These are phyloP conservation scores for Cyprinodon variegatus DNA, from an alignment of 2,113 vertebrate genomes.

Conservation along the genomic window DNA sequence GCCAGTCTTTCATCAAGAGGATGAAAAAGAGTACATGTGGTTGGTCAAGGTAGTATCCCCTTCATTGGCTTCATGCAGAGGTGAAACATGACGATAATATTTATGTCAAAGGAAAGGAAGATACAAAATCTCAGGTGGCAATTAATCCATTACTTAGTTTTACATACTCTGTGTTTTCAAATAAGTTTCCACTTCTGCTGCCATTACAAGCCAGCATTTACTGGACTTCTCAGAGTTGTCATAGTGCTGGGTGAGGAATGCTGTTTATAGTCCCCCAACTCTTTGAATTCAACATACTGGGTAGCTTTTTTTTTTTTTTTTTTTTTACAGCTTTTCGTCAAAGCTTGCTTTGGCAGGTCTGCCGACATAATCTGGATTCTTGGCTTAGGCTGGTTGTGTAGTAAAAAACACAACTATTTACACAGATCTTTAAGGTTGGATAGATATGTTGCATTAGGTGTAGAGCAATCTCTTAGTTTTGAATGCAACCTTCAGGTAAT, in stretches of 20 bases:
- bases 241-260: conserved; percentile 72
- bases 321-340: conserved; percentile 57
- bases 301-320: conserved; percentile 33
- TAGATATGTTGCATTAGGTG: neutral
- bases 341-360: conserved; percentile 61
- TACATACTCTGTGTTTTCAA: conserved; percentile 17
- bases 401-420: conserved; percentile 49
- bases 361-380: conserved; percentile 69
- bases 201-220: conserved; percentile 12
- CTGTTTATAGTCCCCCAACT: conserved; percentile 59
- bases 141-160: conserved; percentile 7
- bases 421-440: conserved; percentile 16
- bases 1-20: too few relatives aligned
- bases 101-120: neutral
- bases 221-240: conserved; percentile 65
- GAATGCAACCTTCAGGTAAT: neutral
- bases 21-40: neutral
- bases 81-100: neutral
- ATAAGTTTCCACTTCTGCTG: conserved; percentile 39
- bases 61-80: neutral
- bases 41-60: neutral
- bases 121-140: neutral
- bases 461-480: neutral
- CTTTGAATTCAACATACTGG: conserved; percentile 69
- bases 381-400: conserved; percentile 62